Evolutionary conservation across 2,797 vertebrate species (phyloP), one percentile per base, ranked within the genome.

Genomic region (Chloroceryle amazona): DNA sequence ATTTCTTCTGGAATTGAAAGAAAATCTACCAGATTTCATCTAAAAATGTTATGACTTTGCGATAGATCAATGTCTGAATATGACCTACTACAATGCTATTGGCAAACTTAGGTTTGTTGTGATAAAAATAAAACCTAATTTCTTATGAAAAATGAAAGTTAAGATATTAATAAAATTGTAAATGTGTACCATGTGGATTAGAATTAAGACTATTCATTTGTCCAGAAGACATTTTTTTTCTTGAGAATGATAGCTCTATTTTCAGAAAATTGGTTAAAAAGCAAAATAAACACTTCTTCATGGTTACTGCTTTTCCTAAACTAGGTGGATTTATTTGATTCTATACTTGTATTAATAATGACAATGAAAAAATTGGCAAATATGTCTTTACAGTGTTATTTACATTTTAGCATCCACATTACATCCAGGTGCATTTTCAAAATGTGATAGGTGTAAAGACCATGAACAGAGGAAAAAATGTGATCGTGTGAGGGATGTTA

Each of bases 381-480:
- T 52, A 11, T 11, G 8, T 29, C 79, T 82, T 81, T 72, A 31
- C 65, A 86, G 22, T 49, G 19, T 65, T 88, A 55, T 46, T 61
- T 90, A 31, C 35, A 74, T 86, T 86, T 91, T 82, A 92, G 72
- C 83, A 88, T 74, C 85, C 28, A 61, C 66, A 72, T 52, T 91
- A 89, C 39, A 95, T 85, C 78, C 94, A 95, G 94, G 90, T 95
- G 82, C 75, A 88, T 91, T 87, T 96, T 96, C 95, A 96, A 98
- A 97, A 97, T 96, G 93, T 96, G 52, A 86, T 93, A 95, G 91
- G 90, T 96, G 92, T 96, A 97, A 97, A 98, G 96, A 95, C 91
- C 73, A 89, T 72, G 86, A 97, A 92, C 73, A 90, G 90, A 89
- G 81, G 89, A 91, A 97, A 96, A 96, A 93, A 94, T 81, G 93